Percentiles rank a stretch among this genome's conserved stretches.
Evolutionary conservation across 2,888 invertebrate genomes (phyloP).

Genomic region (Silvanus unidentatus): DNA sequence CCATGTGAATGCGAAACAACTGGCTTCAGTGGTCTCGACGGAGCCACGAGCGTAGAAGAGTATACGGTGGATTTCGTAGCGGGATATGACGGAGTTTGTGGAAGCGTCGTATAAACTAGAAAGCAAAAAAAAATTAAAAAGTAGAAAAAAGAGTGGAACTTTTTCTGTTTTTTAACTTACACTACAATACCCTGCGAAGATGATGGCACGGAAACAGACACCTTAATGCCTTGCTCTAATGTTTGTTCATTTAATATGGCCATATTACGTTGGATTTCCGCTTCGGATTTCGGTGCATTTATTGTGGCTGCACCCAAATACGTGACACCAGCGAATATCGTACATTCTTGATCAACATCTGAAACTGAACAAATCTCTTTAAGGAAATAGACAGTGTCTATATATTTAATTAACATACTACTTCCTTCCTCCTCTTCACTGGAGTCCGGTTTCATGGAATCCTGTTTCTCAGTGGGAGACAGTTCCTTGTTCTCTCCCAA

Average conservation of each 20-base stretch:
- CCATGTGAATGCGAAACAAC: conserved; percentile 99
- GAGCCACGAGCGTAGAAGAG: conserved; percentile 91
- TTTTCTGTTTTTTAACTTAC: too few species aligned
- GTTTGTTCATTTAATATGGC: conserved; percentile 79
- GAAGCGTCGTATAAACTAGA: conserved; percentile 75
- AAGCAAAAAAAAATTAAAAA: conserved; percentile 7
- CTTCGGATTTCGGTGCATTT: conserved; percentile 86
- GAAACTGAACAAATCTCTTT: conserved; percentile 50
- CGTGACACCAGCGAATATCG: conserved; percentile 87
- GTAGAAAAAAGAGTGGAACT: too few species aligned
- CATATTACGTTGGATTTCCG: conserved; percentile 91
- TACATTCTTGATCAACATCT: conserved; percentile 82
- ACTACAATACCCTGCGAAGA: conserved; percentile 89
- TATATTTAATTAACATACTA: conserved; percentile 20
- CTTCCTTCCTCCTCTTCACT: conserved; percentile 57
- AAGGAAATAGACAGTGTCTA: conserved; percentile 6
- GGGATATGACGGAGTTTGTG: conserved; percentile 75
- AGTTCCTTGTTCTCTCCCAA: conserved; percentile 26
- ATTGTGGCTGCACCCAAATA: conserved; percentile 90
- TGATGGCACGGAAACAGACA: conserved; percentile 87
- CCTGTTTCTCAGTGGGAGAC: conserved; percentile 62
- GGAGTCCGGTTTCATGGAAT: conserved; percentile 72
- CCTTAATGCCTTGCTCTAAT: conserved; percentile 70
- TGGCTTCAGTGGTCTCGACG: conserved; percentile 71
- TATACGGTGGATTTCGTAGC: conserved; percentile 88